These are phyloP conservation scores for Notechis scutatus DNA, from an alignment of 2,113 vertebrate species.

Conservation along the genomic window DNA sequence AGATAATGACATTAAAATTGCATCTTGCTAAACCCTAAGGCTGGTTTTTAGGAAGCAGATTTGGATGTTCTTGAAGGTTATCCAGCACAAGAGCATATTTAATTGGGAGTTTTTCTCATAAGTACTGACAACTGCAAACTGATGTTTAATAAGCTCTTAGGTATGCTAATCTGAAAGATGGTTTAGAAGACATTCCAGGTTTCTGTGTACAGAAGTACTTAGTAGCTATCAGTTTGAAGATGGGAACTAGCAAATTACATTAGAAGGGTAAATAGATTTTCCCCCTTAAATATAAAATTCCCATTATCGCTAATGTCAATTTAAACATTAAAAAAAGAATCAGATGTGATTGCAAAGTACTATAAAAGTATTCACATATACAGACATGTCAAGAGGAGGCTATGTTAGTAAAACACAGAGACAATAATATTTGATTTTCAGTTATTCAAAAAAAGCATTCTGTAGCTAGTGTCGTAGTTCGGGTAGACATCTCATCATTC, in stretches of 20 bases:
- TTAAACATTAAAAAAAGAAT: constrained; percentile 27
- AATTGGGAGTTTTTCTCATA: constrained; percentile 34
- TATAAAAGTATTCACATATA: not conserved
- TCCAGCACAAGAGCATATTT: constrained; percentile 16
- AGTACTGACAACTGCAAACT: constrained; percentile 36
- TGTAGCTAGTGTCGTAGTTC: not conserved
- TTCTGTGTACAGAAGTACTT: constrained; percentile 25
- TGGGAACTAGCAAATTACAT: constrained; percentile 30
- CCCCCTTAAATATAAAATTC: constrained; percentile 28
- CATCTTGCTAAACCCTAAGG: constrained; percentile 2
- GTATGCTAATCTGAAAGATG: constrained; percentile 9
- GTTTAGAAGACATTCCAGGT: constrained; percentile 14
- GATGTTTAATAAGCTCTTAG: constrained; percentile 29
- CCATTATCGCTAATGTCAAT: constrained; percentile 9
- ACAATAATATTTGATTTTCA: not conserved
- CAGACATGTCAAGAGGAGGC: not conserved
- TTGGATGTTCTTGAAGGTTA: constrained; percentile 13
- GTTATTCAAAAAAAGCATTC: not conserved
- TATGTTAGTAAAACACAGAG: not conserved
- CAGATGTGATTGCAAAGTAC: not conserved
- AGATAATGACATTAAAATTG: constrained; percentile 24
- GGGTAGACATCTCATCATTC: not conserved
- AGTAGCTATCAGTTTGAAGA: constrained; percentile 44
- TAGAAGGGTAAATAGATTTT: constrained; percentile 46
- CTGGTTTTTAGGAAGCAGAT: constrained; percentile 33